Evolutionary conservation across 1,140 invertebrate genomes (phyloP).

Genomic region (Drosophila willistoni): DNA sequence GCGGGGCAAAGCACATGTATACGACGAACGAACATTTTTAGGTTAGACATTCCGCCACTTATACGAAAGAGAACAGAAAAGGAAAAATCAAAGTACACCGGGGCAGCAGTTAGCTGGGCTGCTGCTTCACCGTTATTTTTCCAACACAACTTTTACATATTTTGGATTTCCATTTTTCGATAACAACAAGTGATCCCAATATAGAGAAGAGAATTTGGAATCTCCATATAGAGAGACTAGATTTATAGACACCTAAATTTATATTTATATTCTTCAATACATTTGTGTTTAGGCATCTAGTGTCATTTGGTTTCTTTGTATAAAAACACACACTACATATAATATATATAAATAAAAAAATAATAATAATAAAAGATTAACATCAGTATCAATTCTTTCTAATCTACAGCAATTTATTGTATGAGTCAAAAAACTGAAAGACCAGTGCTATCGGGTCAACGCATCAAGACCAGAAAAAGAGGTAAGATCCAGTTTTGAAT

Average conservation of each 20-base stretch:
- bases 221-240: too few species aligned
- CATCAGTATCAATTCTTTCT: constrained; percentile 31
- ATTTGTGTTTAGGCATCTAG: constrained; percentile 16
- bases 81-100: constrained; percentile 4
- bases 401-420: constrained; percentile 95
- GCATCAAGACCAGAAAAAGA: constrained; percentile 99
- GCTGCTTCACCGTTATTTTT: too few species aligned
- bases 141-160: too few species aligned
- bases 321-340: constrained; percentile 6
- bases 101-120: neutral
- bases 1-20: constrained; percentile 41
- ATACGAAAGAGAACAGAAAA: neutral
- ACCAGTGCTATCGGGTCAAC: constrained; percentile 99
- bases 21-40: constrained; percentile 50
- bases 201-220: too few species aligned
- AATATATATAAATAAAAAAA: constrained; percentile 25
- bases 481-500: constrained; percentile 20
- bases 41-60: constrained; percentile 49
- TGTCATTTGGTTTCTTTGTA: constrained; percentile 32
- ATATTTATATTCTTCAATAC: neutral
- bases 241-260: too few species aligned
- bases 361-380: constrained; percentile 26
- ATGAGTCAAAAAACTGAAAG: constrained; percentile 99
- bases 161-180: too few species aligned
- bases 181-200: too few species aligned